Conservation (phyloP, 2,113 vertebrate species). For the Syrrhaptes paradoxus region DNA sequence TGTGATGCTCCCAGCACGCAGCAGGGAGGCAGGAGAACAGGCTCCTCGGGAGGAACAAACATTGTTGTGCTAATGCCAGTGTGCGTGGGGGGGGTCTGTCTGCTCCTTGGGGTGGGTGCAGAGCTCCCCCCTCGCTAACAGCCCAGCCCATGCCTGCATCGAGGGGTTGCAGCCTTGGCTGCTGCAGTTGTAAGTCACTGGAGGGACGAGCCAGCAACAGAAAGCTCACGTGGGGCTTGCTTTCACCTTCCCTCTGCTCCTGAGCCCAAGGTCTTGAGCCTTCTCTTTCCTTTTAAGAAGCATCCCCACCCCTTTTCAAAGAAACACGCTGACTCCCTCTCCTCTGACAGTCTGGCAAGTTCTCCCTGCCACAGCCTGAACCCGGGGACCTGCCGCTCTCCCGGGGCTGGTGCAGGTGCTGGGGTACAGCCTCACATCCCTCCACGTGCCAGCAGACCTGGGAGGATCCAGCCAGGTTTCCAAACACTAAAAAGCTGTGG, state of each 20-base stretch:
- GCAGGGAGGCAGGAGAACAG: not conserved
- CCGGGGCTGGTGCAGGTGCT: not conserved
- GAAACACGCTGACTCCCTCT: not conserved
- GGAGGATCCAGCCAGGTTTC: not conserved
- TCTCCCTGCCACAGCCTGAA: too few relatives aligned
- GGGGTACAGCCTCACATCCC: not conserved
- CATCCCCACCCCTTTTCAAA: not conserved
- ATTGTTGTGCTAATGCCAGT: fast-evolving
- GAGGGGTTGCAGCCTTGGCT: not conserved
- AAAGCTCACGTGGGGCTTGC: fast-evolving
- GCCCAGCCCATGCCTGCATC: not conserved
- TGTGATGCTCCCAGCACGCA: not conserved
- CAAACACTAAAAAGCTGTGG: not conserved
- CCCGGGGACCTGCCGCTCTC: too few relatives aligned
- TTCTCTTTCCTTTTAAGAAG: not conserved
- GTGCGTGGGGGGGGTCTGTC: not conserved
- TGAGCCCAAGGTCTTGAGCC: not conserved
- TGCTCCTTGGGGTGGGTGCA: not conserved
- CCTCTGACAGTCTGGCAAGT: not conserved
- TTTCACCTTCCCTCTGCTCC: not conserved
- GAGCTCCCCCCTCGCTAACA: not conserved
- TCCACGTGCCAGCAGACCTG: fast-evolving
- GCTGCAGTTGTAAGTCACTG: not conserved
- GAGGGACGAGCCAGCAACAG: not conserved
- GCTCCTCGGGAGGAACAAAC: not conserved